Base-by-base conservation (phyloP, 2,888 invertebrate species). In the Fissipunctia ypsillon region DNA sequence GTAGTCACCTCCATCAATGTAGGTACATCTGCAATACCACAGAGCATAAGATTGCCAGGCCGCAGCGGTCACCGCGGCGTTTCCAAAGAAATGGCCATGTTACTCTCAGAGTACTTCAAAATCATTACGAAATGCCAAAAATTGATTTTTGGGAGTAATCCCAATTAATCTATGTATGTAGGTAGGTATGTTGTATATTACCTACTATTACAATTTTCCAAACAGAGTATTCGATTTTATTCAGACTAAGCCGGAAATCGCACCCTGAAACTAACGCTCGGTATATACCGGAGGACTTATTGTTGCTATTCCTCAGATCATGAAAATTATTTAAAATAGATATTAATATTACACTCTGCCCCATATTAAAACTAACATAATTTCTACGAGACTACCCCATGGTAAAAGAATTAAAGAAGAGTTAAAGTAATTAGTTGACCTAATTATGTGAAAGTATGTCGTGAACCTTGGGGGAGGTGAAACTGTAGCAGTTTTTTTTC, bases 371-470 rank as follows among this genome's bases (percentile, higher is more conserved):
- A 59, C 1, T 52, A 31, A 16, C 43, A 38, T 59, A 52, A 77
- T 38, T 69, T 28, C 25, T 31, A 43, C 16, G n/a, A 14, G 14
- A 19, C 14, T 45, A 45, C 43, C 43, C n/a, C 38, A 48, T 48
- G 66, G 16, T 66, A 48, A 66, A 31, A 48, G 45, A 35, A 25
- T 78, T 35, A 38, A 50, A 10, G 35, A 28, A 59, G 50, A 48
- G n/a, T 78, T 38, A 59, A 54, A 59, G 45, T 52, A 78, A 52
- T 60, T 78, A 75, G 60, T 75, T 75, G 43, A 69, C 59, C 69
- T 69, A 78, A 78, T 69, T 75, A 52, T 9, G 38, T 38, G 31
- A 59, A 77, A 78, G 50, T 60, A 45, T 52, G 78, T 78, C 59
- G 59, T 60, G 38, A 52, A 69, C 43, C 48, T 22, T 59, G 3